These are phyloP conservation scores for Drosophila paramelanica DNA, from an alignment of 2,888 invertebrate genomes.

Conservation along the genomic window DNA sequence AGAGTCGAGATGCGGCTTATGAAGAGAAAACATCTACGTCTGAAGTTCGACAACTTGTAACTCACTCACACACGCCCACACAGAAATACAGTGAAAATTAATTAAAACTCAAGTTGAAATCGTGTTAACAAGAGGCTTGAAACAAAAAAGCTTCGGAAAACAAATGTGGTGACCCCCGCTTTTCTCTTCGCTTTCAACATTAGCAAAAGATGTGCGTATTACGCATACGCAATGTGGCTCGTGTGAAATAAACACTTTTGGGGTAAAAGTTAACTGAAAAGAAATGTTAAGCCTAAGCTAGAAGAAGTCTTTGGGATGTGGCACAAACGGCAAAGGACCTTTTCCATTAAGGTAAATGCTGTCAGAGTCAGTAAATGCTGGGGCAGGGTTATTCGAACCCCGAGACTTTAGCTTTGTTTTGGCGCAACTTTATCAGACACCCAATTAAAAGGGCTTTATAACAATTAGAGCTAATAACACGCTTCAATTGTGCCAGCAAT, in stretches of 20 bases:
- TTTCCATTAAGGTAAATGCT: conserved; percentile 71
- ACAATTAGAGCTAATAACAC: conserved; percentile 78
- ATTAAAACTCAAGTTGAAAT: conserved; percentile 69
- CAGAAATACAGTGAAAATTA: conserved; percentile 69
- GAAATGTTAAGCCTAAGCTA: conserved; percentile 49
- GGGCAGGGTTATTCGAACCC: neutral
- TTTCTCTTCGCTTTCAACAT: neutral
- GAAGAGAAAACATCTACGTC: neutral
- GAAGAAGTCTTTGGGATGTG: conserved; percentile 7
- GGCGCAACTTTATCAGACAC: conserved; percentile 75
- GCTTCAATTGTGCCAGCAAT: conserved; percentile 74
- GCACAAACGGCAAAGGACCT: conserved; percentile 52
- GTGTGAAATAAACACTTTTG: conserved; percentile 71
- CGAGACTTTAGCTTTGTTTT: conserved; percentile 56
- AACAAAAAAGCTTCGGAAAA: conserved; percentile 53
- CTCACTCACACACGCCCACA: neutral
- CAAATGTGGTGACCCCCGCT: conserved; percentile 39
- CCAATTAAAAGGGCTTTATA: conserved; percentile 79
- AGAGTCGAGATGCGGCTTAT: neutral
- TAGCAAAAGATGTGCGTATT: conserved; percentile 39
- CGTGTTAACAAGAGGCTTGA: conserved; percentile 72
- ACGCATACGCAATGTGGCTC: conserved; percentile 68
- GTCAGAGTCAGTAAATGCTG: conserved; percentile 1
- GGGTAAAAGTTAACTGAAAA: conserved; percentile 54
- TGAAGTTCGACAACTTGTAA: conserved; percentile 10